These are phyloP conservation scores for Zoroaster sp. DNA, from an alignment of 53 echinoderm and acorn worm species.

Conservation along the genomic window DNA sequence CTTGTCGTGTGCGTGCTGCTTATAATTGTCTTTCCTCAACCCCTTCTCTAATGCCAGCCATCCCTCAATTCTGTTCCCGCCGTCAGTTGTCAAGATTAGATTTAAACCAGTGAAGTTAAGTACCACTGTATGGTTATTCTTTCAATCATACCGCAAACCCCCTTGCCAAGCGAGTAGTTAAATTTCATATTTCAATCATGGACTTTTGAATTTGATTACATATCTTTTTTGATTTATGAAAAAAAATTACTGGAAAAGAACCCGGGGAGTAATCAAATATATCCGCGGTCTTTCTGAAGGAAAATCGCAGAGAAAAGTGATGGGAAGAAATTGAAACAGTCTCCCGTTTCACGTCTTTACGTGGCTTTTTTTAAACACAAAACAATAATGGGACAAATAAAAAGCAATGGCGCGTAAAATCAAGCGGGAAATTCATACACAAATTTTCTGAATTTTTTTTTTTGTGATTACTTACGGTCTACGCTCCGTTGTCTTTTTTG, in stretches of 20 bases:
- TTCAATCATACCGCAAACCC: not conserved
- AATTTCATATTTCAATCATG: conserved; percentile 43
- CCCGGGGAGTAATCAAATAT: conserved; percentile 28
- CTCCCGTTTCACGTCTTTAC: not conserved
- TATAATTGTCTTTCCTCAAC: not conserved
- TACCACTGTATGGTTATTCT: not conserved
- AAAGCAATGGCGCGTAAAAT: conserved; percentile 3
- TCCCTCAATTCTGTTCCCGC: not conserved
- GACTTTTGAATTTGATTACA: conserved; percentile 29
- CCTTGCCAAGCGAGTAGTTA: not conserved
- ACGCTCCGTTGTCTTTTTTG: not conserved
- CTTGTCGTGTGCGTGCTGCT: not conserved
- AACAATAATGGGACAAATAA: conserved; percentile 45
- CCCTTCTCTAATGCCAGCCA: not conserved
- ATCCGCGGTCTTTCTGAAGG: not conserved
- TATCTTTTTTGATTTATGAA: not conserved
- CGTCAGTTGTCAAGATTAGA: not conserved
- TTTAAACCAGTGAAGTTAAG: conserved; percentile 17
- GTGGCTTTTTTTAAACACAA: not conserved
- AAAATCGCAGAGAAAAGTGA: not conserved
- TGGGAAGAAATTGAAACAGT: conserved; percentile 31
- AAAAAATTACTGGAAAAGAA: conserved; percentile 5
- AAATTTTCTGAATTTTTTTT: not conserved
- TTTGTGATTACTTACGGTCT: not conserved
- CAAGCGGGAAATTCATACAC: conserved; percentile 6